Base-by-base conservation (phyloP, 2,888 invertebrate genomes). In the Lottia gigantea region DNA sequence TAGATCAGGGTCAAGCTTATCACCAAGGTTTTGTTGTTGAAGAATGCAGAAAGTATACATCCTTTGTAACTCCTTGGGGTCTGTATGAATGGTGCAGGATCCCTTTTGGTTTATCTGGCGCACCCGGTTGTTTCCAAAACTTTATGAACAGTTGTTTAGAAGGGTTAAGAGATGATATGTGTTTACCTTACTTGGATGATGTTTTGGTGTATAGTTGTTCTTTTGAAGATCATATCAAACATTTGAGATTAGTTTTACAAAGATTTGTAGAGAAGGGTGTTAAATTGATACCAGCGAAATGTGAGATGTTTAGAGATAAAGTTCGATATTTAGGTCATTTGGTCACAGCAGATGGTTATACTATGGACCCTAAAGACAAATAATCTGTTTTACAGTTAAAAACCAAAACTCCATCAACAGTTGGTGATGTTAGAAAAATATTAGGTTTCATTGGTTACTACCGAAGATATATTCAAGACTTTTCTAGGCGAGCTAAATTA, bases 291-390 rank as follows among this genome's bases (percentile, higher is more conserved):
- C 74, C 74, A 7, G 12, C 19, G 1, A 78, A 76, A 55, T 74
- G 72, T 64, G 46, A 46, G 7, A 61, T 78, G 14, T 76, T 75
- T 47, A 49, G 67, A n/a, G 15, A 45, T 16, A 67, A 75, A 55
- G 74, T 74, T 14, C 14, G 71, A 14, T 78, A 68, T 45, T 49
- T 78, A 15, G 76, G 78, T 19, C 74, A 77, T 25, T 15, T 74
- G 19, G 62, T 76, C 7, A 67, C 74, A 8, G 68, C 71, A 46
- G 68, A 74, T 12, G 76, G 76, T 7, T 69, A 70, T n/a, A 19
- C 47, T 16, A 66, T 70, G n/a, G 73, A 75, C 63, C 71, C 72
- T 46, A 40, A 1, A 0, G 72, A 76, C 25, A 25, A 63, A 16
- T 47, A 72, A 49, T 71, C 74, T 0, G 74, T 76, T 7, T 11